Base-by-base conservation (phyloP, 2,888 invertebrate species). In the Ischnura elegans region DNA sequence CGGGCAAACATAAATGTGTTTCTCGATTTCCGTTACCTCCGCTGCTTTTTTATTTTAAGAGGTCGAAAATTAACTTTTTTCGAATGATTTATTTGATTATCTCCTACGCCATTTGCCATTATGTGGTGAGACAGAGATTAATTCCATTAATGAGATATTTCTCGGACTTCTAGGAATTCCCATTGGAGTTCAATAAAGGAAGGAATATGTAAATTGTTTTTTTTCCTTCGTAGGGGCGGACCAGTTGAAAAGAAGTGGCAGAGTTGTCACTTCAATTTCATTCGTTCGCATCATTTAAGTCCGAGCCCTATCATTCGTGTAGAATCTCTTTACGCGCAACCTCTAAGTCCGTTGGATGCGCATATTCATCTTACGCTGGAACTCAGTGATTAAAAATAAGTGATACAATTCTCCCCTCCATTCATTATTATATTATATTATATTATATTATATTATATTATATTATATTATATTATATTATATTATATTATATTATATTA, bases 1-100 rank as follows among this genome's bases (percentile, higher is more conserved):
- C 29, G 76, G 36, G 61, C 61, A 43, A 43, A 66, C 43, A 43
- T 66, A 61, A 90, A 90, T 90, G 66, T 43, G 90, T 90, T 66
- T 66, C 90, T 66, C 45, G 43, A 66, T 61, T 90, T 66, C 61
- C 47, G 16, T 90, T 43, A 10, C 61, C n/a, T 45, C 61, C n/a
- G n/a, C n/a, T n/a, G n/a, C n/a, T n/a, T n/a, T 51, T 61, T 90
- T 90, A 45, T 43, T 55, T 90, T 29, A 90, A 55, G 90, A 45
- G 61, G 36, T 76, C 61, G 90, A 42, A 90, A 90, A 90, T 90
- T 90, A 90, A 42, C 55, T 90, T 90, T 90, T 90, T 90, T 36
- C 6, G n/a, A 66, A 90, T 90, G 90, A 90, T 90, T 90, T 90
- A 90, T 90, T 21, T 36, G 25, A 42, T 90, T 90, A 90, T 90